Evolutionary conservation across 2,888 invertebrate genomes (phyloP).

Genomic region (Phymatocera aterrima): DNA sequence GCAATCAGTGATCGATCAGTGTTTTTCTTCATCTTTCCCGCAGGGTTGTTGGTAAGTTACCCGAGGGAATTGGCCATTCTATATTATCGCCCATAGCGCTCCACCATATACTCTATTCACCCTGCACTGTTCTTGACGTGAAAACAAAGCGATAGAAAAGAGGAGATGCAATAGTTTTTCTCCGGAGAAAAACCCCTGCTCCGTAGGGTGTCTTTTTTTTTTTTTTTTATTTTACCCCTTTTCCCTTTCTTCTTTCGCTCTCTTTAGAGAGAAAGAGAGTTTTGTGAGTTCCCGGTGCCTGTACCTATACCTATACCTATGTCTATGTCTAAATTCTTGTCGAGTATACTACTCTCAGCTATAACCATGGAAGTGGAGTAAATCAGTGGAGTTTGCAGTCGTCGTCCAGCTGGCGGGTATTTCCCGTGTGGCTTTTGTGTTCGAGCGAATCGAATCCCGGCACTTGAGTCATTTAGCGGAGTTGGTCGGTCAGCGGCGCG

Average conservation of each 20-base stretch:
- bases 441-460: background rate
- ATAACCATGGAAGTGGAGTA: no score
- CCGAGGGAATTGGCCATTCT: conserved; percentile 1
- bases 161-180: conserved; percentile 11
- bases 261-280: no score
- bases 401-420: background rate
- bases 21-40: conserved; percentile 15
- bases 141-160: conserved; percentile 40
- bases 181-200: background rate
- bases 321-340: no score
- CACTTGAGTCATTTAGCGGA: conserved; percentile 30
- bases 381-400: conserved; percentile 12
- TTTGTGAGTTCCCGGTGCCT: no score
- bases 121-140: conserved; percentile 43
- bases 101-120: no score
- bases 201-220: conserved; percentile 12
- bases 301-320: no score
- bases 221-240: no score
- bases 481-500: conserved; percentile 35
- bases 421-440: conserved; percentile 22
- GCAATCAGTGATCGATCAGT: conserved; percentile 42
- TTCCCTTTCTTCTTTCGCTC: no score
- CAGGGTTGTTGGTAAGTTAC: background rate
- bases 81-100: no score
- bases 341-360: no score